Conservation (phyloP, 2,113 vertebrate species). For the Notarius quadriscutis region DNA sequence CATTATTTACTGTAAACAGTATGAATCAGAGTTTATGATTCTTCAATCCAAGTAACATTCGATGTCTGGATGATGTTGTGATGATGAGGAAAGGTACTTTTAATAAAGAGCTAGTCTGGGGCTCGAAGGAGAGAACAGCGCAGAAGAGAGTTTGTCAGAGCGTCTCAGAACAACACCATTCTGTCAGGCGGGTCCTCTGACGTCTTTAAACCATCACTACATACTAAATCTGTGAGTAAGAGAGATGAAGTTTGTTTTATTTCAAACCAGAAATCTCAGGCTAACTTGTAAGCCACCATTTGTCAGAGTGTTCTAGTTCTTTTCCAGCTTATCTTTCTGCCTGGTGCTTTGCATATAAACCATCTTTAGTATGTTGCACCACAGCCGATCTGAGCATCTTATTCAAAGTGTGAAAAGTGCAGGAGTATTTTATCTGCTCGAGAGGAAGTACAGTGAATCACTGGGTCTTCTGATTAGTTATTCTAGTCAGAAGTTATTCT, state of each 20-base stretch:
- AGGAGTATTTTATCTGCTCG: background rate
- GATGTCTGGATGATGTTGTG: background rate
- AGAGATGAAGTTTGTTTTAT: slow-evolving; percentile 8
- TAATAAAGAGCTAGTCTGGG: background rate
- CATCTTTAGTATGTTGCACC: background rate
- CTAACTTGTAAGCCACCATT: slow-evolving; percentile 10
- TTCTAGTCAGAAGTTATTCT: background rate
- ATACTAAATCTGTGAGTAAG: background rate
- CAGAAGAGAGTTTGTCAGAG: background rate
- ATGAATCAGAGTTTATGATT: background rate
- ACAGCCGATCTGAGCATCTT: background rate
- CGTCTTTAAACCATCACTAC: background rate
- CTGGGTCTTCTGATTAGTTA: background rate
- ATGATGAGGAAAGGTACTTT: background rate
- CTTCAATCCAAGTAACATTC: background rate
- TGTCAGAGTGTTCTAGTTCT: slow-evolving; percentile 2
- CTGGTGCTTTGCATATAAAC: background rate
- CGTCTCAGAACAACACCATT: background rate
- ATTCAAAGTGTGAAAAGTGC: background rate
- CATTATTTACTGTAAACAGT: background rate
- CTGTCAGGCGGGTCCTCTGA: slow-evolving; percentile 9
- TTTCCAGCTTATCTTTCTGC: background rate
- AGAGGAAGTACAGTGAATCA: background rate
- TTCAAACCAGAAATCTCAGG: background rate
- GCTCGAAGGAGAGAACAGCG: background rate